Base-by-base conservation (phyloP, 1,140 invertebrate species). In the Leptestheria dahalacensis region DNA sequence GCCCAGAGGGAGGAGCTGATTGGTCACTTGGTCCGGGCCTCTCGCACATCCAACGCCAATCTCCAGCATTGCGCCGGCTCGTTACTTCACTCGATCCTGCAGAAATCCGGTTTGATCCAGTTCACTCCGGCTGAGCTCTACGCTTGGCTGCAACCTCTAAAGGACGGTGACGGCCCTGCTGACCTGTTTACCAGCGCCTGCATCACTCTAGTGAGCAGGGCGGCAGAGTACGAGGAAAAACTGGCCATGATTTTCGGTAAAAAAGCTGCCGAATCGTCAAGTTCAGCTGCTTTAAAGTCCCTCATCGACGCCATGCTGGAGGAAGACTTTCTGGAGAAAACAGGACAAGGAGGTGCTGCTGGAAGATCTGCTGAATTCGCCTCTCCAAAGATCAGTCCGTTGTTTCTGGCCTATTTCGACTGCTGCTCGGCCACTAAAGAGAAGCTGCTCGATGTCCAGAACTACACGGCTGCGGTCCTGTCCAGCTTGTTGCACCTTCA, bases 271-370 rank as follows among this genome's bases (percentile, higher is more conserved):
- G 33, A 41, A 41, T 41, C 33, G 33, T 41, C 33, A 41, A 41
- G 6, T 41, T 9, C 6, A 6, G 33, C 33, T 9, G 33, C 33
- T 9, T 15, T 41, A 15, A 6, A 41, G 33, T 41, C 33, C 6
- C 33, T 52, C 20, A 12, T 52, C 20, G 21, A 33, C 28, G 53
- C 53, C 15, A 56, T 56, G 53, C 21, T 56, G 6, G 53, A 56
- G 20, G 53, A 56, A 6, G 26, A 56, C 33, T 56, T 56, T 41
- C 25, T 56, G 53, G 53, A 56, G 15, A 56, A 56, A 56, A 24
- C 33, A 6, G 6, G 6, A 9, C 6, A 41, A 41, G 15, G 6
- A 15, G 15, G 15, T 41, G 6, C 33, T 41, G 6, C 33, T 9
- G 33, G 6, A 41, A 41, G n/a, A n/a, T n/a, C n/a, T n/a, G n/a